Evolutionary conservation across 2,797 vertebrate genomes (phyloP).

Genomic region (Sebastes oblongus): DNA sequence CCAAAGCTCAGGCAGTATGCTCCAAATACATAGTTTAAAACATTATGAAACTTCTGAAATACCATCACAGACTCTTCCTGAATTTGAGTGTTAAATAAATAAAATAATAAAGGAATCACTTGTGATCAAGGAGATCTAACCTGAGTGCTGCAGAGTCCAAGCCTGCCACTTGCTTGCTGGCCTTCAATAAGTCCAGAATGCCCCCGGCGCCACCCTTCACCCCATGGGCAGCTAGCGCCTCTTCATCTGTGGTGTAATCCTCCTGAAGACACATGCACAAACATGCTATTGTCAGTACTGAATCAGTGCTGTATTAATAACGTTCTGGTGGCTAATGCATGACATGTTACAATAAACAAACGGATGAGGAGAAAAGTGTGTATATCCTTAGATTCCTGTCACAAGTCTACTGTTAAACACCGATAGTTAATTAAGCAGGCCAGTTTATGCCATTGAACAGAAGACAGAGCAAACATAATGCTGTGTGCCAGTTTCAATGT

Average conservation of each 20-base stretch:
- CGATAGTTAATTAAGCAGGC: neutral
- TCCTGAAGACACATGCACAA: conserved; percentile 78
- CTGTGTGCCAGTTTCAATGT: neutral
- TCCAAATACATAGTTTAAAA: neutral
- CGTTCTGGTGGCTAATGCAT: neutral
- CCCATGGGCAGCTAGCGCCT: conserved; percentile 85
- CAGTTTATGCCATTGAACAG: neutral
- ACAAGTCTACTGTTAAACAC: neutral
- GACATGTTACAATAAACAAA: neutral
- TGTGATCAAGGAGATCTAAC: conserved; percentile 63
- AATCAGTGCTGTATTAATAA: neutral
- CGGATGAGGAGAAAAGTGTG: neutral
- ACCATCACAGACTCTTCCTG: neutral
- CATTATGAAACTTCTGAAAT: neutral
- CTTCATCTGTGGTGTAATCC: conserved; percentile 95
- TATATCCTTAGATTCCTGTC: neutral
- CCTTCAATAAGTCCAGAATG: conserved; percentile 93
- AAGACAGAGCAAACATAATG: neutral
- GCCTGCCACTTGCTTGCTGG: conserved; percentile 94
- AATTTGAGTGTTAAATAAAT: neutral
- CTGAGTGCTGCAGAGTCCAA: conserved; percentile 87
- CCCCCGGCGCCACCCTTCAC: conserved; percentile 90
- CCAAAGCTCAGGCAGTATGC: neutral
- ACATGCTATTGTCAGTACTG: conserved; percentile 15
- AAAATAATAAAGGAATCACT: neutral